Conservation (phyloP, 2,113 vertebrate species). For the Haemorhous mexicanus region DNA sequence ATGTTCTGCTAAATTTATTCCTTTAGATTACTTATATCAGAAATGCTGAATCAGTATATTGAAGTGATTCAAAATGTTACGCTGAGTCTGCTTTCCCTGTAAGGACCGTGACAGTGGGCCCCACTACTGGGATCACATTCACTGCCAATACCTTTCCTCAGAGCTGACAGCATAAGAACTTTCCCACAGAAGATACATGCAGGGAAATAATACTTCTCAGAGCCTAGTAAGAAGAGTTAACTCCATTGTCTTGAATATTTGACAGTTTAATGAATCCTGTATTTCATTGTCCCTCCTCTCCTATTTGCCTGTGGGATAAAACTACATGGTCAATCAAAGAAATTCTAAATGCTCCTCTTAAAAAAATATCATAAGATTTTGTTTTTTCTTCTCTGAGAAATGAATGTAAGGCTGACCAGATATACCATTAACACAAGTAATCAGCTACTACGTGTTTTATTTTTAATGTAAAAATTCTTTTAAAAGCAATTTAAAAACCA, state of each 20-base stretch:
- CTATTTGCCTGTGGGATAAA: background rate
- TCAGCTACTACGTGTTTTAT: background rate
- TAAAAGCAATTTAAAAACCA: background rate
- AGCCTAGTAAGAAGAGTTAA: background rate
- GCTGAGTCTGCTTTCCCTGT: background rate
- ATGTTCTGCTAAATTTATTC: slow-evolving; percentile 14
- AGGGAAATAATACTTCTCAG: background rate
- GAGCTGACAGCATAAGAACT: background rate
- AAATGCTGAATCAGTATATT: slow-evolving; percentile 2
- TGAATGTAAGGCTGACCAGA: background rate
- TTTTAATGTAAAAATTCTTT: background rate
- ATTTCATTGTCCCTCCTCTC: background rate
- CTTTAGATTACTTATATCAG: slow-evolving; percentile 11
- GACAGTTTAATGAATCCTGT: background rate
- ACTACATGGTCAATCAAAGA: background rate
- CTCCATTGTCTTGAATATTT: background rate
- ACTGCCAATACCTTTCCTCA: background rate
- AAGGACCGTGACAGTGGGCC: background rate
- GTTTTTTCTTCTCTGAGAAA: background rate
- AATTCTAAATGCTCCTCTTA: background rate
- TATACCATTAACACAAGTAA: background rate
- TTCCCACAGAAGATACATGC: background rate
- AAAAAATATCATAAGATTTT: background rate
- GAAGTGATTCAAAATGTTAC: background rate
- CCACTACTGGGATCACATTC: background rate